Percentiles rank a stretch among this genome's conserved stretches.
phyloP scores from a whole-genome alignment of 2,888 invertebrate species.

The Himalopsyche anomala region DNA sequence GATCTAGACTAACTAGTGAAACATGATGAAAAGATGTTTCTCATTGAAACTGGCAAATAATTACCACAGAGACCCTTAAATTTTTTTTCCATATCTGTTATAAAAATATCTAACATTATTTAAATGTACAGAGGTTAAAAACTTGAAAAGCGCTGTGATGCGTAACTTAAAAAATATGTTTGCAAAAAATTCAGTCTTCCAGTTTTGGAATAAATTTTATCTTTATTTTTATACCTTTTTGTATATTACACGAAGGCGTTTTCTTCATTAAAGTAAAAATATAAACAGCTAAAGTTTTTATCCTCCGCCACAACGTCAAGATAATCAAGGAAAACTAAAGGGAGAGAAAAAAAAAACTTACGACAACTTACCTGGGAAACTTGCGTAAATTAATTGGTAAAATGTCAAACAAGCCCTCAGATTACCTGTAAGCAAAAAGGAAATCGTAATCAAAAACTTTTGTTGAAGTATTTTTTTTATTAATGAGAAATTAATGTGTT shows the following conservation, averaged over 20 bases:
- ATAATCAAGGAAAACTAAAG: not conserved
- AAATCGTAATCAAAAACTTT: not conserved
- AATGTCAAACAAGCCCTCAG: not conserved
- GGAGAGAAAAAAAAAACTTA: not conserved
- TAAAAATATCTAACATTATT: too few species aligned
- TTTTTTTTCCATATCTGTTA: too few species aligned
- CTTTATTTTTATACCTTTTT: not conserved
- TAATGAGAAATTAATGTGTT: not conserved
- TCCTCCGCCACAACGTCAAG: not conserved
- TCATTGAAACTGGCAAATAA: too few species aligned
- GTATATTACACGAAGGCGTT: not conserved
- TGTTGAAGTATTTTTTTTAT: slow-evolving; percentile 1
- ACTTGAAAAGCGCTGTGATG: not conserved
- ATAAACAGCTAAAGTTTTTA: slow-evolving; percentile 22
- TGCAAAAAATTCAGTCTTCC: not conserved
- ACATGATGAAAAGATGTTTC: too few species aligned
- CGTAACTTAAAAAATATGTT: not conserved
- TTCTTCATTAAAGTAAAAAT: slow-evolving; percentile 22
- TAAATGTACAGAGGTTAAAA: not conserved
- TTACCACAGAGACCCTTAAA: too few species aligned
- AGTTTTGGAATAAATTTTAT: not conserved
- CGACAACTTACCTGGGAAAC: not conserved
- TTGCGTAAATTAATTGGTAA: slow-evolving; percentile 11
- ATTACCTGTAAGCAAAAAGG: slow-evolving; percentile 6
- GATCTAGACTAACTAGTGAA: too few species aligned